These are phyloP conservation scores for Elachura formosa DNA, from an alignment of 2,113 vertebrate genomes.

Conservation along the genomic window DNA sequence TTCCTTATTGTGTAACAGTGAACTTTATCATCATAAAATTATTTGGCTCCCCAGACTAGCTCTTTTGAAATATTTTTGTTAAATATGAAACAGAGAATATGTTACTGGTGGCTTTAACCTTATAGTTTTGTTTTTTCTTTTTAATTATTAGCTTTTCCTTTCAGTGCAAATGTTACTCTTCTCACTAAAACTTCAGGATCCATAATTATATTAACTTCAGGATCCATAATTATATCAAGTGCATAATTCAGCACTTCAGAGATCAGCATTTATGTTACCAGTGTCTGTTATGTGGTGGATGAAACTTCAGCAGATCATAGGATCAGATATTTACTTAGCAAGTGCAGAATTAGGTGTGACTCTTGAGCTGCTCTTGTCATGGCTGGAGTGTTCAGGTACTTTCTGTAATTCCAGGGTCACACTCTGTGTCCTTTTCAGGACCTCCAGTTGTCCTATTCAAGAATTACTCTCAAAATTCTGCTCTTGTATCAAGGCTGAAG, in stretches of 20 bases:
- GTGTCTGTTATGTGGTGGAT: neutral
- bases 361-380: neutral
- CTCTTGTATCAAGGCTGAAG: neutral
- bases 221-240: neutral
- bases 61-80: neutral
- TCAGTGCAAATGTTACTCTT: neutral
- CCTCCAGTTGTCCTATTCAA: neutral
- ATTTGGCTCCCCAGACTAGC: neutral
- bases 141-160: neutral
- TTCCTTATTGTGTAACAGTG: neutral
- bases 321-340: neutral
- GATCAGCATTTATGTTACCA: neutral
- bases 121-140: neutral
- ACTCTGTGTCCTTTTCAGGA: neutral
- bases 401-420: neutral
- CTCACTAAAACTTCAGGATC: neutral
- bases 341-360: neutral
- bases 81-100: neutral
- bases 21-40: neutral
- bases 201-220: neutral
- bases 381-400: neutral
- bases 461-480: neutral
- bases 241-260: neutral
- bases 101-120: neutral
- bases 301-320: neutral